These are phyloP conservation scores for Opisthocomus hoazin DNA, from an alignment of 2,113 vertebrate species.

Conservation along the genomic window DNA sequence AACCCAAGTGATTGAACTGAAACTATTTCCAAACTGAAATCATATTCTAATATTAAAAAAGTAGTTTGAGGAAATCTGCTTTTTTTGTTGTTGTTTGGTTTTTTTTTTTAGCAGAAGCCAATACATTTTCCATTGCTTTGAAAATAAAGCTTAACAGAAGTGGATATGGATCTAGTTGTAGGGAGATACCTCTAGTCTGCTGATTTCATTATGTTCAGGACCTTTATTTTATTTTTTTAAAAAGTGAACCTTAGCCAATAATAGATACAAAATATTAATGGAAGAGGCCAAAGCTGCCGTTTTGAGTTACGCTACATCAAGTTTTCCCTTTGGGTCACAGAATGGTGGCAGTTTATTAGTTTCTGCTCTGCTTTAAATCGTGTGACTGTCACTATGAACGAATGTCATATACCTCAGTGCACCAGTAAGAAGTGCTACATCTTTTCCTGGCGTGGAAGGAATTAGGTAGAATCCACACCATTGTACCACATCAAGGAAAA, in stretches of 20 bases:
- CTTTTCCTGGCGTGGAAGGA: background rate
- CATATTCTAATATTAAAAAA: background rate
- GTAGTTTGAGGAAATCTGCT: background rate
- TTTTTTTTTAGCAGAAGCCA: background rate
- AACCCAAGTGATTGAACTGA: background rate
- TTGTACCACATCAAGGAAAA: background rate
- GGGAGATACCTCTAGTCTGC: background rate
- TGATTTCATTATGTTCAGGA: background rate
- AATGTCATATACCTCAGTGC: background rate
- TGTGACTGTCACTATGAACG: accelerated
- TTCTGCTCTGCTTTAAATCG: background rate
- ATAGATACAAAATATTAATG: background rate
- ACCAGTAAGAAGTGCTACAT: background rate
- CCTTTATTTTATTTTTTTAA: background rate
- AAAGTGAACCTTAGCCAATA: background rate
- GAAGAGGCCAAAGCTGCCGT: background rate
- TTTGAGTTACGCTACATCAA: background rate
- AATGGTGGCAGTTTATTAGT: background rate
- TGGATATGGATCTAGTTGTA: background rate
- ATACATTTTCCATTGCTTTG: background rate
- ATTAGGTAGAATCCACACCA: background rate
- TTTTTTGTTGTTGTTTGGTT: background rate
- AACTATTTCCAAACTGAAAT: background rate
- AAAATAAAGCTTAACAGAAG: background rate
- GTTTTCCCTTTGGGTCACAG: background rate